Conservation (phyloP, 2,797 vertebrate species). For the Phaenicophaeus curvirostris region DNA sequence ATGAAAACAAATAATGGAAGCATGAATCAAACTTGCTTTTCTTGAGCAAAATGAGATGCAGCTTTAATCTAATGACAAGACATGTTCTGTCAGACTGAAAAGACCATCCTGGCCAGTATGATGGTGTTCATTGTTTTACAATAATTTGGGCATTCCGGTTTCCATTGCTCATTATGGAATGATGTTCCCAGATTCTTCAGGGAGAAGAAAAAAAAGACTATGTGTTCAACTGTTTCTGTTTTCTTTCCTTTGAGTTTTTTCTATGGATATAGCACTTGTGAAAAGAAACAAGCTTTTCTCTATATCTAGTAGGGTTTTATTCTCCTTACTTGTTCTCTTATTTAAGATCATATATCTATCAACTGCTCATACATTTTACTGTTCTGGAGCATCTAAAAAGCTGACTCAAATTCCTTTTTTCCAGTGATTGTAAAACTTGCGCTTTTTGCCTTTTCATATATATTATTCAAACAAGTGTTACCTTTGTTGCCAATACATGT, state of each 20-base stretch:
- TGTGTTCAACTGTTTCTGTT: not conserved
- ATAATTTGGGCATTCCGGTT: not conserved
- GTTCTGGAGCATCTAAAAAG: not conserved
- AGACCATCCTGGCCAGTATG: not conserved
- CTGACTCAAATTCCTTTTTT: not conserved
- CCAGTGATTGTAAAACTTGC: not conserved
- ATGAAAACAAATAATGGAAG: not conserved
- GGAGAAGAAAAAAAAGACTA: not conserved
- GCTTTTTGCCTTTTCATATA: not conserved
- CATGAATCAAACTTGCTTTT: not conserved
- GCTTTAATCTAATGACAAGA: not conserved
- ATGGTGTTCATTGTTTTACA: not conserved
- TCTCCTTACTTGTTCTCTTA: not conserved
- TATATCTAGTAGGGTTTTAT: not conserved
- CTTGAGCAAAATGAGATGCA: not conserved
- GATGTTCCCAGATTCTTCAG: not conserved
- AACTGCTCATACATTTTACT: not conserved
- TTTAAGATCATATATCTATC: not conserved
- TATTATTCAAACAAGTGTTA: not conserved
- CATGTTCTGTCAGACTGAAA: not conserved
- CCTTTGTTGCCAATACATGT: not conserved
- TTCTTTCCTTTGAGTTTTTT: constrained; percentile 7
- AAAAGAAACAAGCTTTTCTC: too few species aligned
- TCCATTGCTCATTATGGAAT: not conserved
- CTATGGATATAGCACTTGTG: too few species aligned